These are phyloP conservation scores for Leptothorax acervorum DNA, from an alignment of 2,888 invertebrate genomes.

Conservation along the genomic window DNA sequence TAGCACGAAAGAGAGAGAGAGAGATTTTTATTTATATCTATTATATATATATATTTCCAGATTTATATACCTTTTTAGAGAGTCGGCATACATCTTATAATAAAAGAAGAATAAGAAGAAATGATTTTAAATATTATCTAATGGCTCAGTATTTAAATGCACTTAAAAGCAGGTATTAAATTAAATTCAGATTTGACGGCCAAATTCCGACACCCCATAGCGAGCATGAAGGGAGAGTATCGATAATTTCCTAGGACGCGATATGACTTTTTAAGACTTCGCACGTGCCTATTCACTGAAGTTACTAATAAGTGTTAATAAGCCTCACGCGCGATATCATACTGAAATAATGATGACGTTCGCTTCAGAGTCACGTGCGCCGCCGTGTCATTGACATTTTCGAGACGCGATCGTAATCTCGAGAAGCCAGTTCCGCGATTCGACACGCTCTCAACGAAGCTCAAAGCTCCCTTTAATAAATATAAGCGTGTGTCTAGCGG, in stretches of 20 bases:
- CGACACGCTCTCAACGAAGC: neutral
- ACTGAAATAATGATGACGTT: constrained; percentile 61
- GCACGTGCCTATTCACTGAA: constrained; percentile 49
- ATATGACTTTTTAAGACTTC: constrained; percentile 64
- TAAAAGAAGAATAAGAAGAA: neutral
- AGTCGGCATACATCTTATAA: neutral
- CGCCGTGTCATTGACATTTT: constrained; percentile 68
- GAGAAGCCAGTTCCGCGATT: constrained; percentile 3
- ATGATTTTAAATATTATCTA: neutral
- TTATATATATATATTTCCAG: neutral
- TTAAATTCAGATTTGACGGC: constrained; percentile 5
- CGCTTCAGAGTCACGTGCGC: constrained; percentile 63
- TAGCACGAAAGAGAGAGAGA: neutral
- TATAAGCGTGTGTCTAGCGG: too few relatives aligned
- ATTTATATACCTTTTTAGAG: neutral
- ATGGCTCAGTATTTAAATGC: constrained; percentile 3
- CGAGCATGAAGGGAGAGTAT: constrained; percentile 16
- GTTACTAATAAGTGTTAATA: constrained; percentile 60
- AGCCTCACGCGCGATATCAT: constrained; percentile 59
- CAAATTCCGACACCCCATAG: constrained; percentile 19
- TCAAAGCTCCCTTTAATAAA: neutral
- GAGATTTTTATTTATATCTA: neutral
- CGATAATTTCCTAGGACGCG: neutral
- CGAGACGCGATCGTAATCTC: constrained; percentile 54
- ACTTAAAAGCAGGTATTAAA: neutral